Evolutionary conservation across 2,888 invertebrate genomes (phyloP).

Genomic region (Selenia dentaria): DNA sequence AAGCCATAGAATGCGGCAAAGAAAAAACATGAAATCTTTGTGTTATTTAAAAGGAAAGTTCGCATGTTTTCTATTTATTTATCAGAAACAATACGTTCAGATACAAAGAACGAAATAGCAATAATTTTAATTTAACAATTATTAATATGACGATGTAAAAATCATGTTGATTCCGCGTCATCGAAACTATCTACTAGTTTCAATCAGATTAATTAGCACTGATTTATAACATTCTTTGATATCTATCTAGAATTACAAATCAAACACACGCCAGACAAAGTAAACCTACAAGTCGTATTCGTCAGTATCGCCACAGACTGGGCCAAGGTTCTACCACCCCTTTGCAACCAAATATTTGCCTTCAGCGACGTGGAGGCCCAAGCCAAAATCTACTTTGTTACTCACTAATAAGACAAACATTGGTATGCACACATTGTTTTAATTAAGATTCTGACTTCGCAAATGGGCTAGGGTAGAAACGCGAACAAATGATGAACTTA

Average conservation of each 20-base stretch:
- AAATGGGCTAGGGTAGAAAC: constrained; percentile 9
- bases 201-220: not conserved
- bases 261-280: constrained; percentile 27
- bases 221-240: not conserved
- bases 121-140: no score
- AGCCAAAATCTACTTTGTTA: constrained; percentile 37
- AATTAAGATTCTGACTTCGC: constrained; percentile 34
- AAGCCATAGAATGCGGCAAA: no score
- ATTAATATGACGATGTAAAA: no score
- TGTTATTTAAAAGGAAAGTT: no score
- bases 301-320: constrained; percentile 29
- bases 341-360: constrained; percentile 51
- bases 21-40: no score
- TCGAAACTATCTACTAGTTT: no score
- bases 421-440: constrained; percentile 36
- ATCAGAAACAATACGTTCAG: no score
- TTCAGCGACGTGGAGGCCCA: constrained; percentile 15
- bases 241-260: not conserved
- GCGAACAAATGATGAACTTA: constrained; percentile 10
- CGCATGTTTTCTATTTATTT: no score
- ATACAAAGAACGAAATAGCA: no score
- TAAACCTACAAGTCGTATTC: constrained; percentile 29
- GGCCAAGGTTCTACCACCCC: constrained; percentile 37
- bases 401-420: constrained; percentile 35
- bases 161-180: no score